Conservation (phyloP, 2,888 invertebrate genomes). For the Conomelus anceps region DNA sequence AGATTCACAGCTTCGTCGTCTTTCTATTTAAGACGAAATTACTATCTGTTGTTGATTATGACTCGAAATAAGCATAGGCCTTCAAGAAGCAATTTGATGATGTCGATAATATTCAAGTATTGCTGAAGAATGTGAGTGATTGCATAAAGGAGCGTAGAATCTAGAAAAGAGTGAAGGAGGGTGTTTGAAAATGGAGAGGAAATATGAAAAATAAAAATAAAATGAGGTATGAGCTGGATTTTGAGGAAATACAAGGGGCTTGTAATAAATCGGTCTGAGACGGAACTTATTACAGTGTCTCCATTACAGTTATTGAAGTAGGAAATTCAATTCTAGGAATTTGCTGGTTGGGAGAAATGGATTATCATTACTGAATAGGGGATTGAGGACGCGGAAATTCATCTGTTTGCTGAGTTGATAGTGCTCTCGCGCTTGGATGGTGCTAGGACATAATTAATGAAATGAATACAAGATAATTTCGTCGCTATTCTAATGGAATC, state of each 20-base stretch:
- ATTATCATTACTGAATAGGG: background rate
- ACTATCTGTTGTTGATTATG: too few species aligned
- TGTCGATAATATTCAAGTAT: too few species aligned
- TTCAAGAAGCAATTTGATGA: too few species aligned
- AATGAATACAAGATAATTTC: background rate
- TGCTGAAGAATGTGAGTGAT: too few species aligned
- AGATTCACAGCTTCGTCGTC: too few species aligned
- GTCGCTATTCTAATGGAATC: background rate
- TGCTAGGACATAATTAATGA: background rate
- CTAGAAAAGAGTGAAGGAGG: background rate
- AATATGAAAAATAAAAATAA: background rate
- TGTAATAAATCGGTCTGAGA: background rate
- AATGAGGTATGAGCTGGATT: background rate
- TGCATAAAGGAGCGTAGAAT: background rate
- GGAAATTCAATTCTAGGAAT: background rate
- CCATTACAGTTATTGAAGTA: background rate
- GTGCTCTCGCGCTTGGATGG: background rate
- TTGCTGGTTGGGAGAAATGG: background rate
- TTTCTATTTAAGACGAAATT: too few species aligned
- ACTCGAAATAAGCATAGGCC: too few species aligned
- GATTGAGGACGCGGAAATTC: background rate
- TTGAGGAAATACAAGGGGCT: background rate
- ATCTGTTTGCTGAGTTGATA: background rate
- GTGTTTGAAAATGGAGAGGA: background rate
- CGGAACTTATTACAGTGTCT: background rate